Evolutionary conservation across 2,888 invertebrate genomes (phyloP), one percentile per base, ranked within the genome.

Genomic region (Dendrolimus houi): DNA sequence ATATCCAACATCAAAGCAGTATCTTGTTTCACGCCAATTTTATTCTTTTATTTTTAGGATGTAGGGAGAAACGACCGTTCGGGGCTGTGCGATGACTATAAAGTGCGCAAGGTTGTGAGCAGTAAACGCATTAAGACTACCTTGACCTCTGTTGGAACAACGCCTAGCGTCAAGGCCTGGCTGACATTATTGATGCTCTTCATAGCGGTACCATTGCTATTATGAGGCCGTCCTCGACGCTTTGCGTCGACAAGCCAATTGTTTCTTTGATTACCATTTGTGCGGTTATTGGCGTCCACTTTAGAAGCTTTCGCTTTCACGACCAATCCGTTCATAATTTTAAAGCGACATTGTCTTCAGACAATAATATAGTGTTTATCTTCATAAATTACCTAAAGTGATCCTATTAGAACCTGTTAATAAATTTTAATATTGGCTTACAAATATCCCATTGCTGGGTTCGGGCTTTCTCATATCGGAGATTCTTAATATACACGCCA

Each of bases 71-170:
- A 74, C 62, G 65, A 62, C 59, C 67, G 64, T 74, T 73, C 69
- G 62, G 69, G 62, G 72, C 62, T 65, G 63, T 62, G 64, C 66
- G 76, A 80, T 77, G 77, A 76, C 81, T 76, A 77, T 82, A 79
- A 83, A 83, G 75, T 81, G 79, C 75, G 69, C 72, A 69, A 75
- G 72, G 72, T 73, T 76, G 69, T 71, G 66, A 72, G 70, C 76
- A 68, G 65, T 81, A 78, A 84, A 79, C 75, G 76, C 71, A 77
- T 81, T 80, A 81, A 69, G 68, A 68, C 47, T 67, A 71, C 84
- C 85, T 84, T 86, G 85, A 85, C 86, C 86, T 73, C 72, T 60
- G 64, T 62, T 67, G 59, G 67, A 72, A 67, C 72, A 72, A 64
- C 63, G 64, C 63, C 69, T 69, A 68, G 70, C 75, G 81, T 84